These are phyloP conservation scores for Tyrannus savana DNA, from an alignment of 2,113 vertebrate genomes.

Conservation along the genomic window DNA sequence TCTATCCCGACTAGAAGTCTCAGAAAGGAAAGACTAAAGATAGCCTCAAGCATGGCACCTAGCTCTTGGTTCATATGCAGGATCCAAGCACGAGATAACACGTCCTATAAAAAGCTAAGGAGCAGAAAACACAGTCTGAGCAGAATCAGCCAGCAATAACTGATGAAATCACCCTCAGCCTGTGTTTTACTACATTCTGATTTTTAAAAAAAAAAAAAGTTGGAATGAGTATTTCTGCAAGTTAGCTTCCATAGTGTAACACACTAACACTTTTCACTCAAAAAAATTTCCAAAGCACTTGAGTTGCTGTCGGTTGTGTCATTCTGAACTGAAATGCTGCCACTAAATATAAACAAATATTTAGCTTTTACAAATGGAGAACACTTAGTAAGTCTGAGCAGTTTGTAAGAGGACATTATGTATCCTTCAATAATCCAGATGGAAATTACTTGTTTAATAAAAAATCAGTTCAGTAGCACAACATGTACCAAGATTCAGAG, in stretches of 20 bases:
- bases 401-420: slow-evolving; percentile 2
- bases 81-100: slow-evolving; percentile 28
- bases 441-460: slow-evolving; percentile 6
- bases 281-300: background rate
- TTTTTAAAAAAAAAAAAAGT: background rate
- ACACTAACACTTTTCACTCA: background rate
- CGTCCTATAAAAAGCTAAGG: slow-evolving; percentile 44
- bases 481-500: background rate
- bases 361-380: slow-evolving; percentile 22
- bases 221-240: background rate
- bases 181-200: background rate
- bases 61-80: background rate
- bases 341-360: slow-evolving; percentile 32
- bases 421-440: slow-evolving; percentile 24
- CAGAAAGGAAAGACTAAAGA: slow-evolving; percentile 14
- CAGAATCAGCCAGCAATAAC: background rate
- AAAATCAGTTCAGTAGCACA: background rate
- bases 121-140: slow-evolving; percentile 10
- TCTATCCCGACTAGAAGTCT: background rate
- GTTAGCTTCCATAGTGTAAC: background rate
- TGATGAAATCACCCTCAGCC: background rate
- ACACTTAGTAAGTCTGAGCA: slow-evolving; percentile 8
- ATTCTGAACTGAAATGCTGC: background rate
- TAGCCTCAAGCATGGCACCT: slow-evolving; percentile 1
- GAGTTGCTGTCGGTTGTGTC: background rate